Evolutionary conservation across 1,140 invertebrate genomes (phyloP).

Genomic region (Drosophila setifemur): DNA sequence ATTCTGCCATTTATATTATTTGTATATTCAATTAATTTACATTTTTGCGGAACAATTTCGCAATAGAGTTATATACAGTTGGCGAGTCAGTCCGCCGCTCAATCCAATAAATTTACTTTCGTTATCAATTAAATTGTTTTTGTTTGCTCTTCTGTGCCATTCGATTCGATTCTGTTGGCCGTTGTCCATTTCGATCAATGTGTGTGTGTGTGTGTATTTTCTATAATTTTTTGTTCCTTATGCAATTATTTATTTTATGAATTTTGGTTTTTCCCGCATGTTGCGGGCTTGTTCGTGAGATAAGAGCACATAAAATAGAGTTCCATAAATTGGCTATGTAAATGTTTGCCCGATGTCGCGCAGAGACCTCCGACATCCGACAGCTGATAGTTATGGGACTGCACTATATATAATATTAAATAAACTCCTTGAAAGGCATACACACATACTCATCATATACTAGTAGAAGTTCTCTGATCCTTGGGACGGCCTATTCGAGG

Average conservation of each 20-base stretch:
- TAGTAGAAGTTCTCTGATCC: slow-evolving; percentile 7
- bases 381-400: slow-evolving; percentile 24
- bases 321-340: slow-evolving; percentile 50
- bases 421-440: slow-evolving; percentile 24
- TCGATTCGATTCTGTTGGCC: background rate
- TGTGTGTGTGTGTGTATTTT: slow-evolving; percentile 24
- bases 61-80: slow-evolving; percentile 66
- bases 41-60: slow-evolving; percentile 55
- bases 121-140: slow-evolving; percentile 55
- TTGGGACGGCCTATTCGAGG: slow-evolving; percentile 27
- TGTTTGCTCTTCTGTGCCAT: background rate
- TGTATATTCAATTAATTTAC: slow-evolving; percentile 72
- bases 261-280: slow-evolving; percentile 19
- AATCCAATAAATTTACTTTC: slow-evolving; percentile 57
- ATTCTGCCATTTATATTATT: slow-evolving; percentile 34
- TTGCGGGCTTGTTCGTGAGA: slow-evolving; percentile 42
- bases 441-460: background rate
- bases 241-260: slow-evolving; percentile 42
- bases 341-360: slow-evolving; percentile 26
- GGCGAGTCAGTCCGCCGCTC: slow-evolving; percentile 42
- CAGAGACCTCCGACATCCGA: slow-evolving; percentile 18
- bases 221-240: slow-evolving; percentile 37
- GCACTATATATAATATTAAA: slow-evolving; percentile 10
- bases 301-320: slow-evolving; percentile 56
- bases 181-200: slow-evolving; percentile 21